A percentile compares a stretch with the other conserved stretches of the same genome.
phyloP scores from a whole-genome alignment of 2,113 vertebrate species.

The Actenoides lindsayi region DNA sequence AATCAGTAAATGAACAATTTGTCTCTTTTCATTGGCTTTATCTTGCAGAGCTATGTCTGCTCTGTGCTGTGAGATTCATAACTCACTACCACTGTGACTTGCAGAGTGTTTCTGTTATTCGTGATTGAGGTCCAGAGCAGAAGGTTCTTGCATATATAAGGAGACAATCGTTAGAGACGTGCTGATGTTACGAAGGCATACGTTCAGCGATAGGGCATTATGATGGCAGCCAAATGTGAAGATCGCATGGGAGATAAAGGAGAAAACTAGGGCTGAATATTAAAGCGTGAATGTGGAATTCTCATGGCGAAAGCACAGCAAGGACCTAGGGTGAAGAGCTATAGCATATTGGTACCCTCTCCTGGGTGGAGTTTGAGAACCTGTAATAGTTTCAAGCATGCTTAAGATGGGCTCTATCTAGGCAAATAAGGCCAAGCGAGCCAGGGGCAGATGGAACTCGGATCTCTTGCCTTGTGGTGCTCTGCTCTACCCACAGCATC shows the following conservation, averaged over 20 bases:
- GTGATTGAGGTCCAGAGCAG: background rate
- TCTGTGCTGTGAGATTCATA: background rate
- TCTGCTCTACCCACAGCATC: too few species aligned
- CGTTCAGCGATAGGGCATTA: background rate
- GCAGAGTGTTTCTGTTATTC: background rate
- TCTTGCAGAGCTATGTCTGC: background rate
- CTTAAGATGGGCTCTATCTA: too few species aligned
- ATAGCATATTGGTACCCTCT: background rate
- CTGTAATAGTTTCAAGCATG: too few species aligned
- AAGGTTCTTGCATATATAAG: background rate
- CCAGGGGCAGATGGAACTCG: too few species aligned
- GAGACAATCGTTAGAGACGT: background rate
- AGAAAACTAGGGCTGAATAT: background rate
- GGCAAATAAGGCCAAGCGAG: too few species aligned
- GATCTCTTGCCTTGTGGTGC: too few species aligned
- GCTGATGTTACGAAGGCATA: background rate
- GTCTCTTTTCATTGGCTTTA: background rate
- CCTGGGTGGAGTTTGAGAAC: background rate
- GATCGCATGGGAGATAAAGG: background rate
- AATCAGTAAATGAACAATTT: background rate
- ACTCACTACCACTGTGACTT: background rate
- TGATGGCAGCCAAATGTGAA: background rate
- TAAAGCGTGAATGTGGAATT: background rate
- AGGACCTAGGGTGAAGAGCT: background rate
- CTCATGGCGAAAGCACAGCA: background rate